Evolutionary conservation across 2,113 vertebrate genomes (phyloP), one percentile per base, ranked within the genome.

Genomic region (Sterna hirundo): DNA sequence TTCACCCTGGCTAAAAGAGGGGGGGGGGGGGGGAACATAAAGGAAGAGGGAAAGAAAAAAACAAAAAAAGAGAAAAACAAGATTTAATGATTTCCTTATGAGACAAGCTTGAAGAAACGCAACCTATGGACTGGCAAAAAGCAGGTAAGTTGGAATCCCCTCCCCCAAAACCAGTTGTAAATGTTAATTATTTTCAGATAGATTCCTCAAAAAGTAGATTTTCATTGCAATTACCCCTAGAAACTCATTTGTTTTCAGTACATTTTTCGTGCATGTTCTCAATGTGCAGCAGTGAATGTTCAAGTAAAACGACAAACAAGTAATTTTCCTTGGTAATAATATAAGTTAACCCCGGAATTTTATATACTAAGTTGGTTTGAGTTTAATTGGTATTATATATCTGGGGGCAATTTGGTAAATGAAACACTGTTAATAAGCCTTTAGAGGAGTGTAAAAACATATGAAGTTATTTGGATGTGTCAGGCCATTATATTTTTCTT

Each of bases 81-180:
- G 97, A 98, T 97, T 91, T 99, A 99, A 98, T 98, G 96, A 97
- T 96, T 99, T 99, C 98, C 98, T 98, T 98, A 98, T 98, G 98
- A 96, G 95, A 97, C 77, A 72, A 88, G 81, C 97, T 78, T 71
- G 96, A 98, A 98, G 98, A 99, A 98, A 94, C 3, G 36, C 85
- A 96, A 88, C 36, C 96, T 97, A 98, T 94, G 95, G 98, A 98
- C 97, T 97, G 97, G 96, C 97, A 97, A 96, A 90, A 72, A 98
- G 97, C 98, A 98, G 99, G 99, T 99, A 99, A 99, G 99, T 98
- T 98, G 88, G 79, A 99, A 98, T 94, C 4, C 32, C 51, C 34
- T 55, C 49, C 44, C 38, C 57, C 65, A 5, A 54, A 88, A 77
- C 36, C 52, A 80, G 51, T 55, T 92, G 23, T 72, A 94, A 42